Evolutionary conservation across 2,888 invertebrate genomes (phyloP), one percentile per base, ranked within the genome.

Genomic region (Tanaodytes sp.): DNA sequence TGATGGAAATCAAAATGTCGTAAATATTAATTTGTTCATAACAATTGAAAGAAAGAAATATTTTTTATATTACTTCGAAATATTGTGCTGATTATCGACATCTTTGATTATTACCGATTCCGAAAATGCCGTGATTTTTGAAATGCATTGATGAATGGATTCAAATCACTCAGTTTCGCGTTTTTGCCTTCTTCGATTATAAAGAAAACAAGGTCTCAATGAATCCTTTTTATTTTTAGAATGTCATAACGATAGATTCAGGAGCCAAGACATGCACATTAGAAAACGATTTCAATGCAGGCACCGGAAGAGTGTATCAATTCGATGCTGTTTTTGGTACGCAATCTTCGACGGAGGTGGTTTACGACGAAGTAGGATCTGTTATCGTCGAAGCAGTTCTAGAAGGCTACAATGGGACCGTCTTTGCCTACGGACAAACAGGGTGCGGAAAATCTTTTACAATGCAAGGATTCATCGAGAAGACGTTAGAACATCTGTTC

Each of bases 351-450:
- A 95, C 95, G 0, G 95, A 95, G 82, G 88, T 88, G 39, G 91
- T 96, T 31, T 96, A 96, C 88, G 93, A 93, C 81, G 94, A 96
- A 79, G 94, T 95, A 66, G 84, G 84, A 2, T 84, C 84, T 1
- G 82, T 84, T n/a, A 75, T 84, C 16, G 84, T 84, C 12, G 85
- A 92, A 88, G 94, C 94, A 66, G 94, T 95, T 0, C 88, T 95
- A 57, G 95, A 96, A 80, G 96, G 96, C 0, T 96, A 96, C 87
- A 96, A 96, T 86, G 93, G 68, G 1, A 96, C 96, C 0, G 94
- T 96, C 52, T 96, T 96, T 84, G 96, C 96, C 0, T 96, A 96
- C 81, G 96, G 96, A 0, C 96, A 96, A 86, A 96, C 95, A 0
- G 95, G 96, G 0, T 94, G 95, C 82, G 96, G 96, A 0, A 96